These are phyloP conservation scores for Phenganax marumi DNA, from an alignment of 92 coral and sea anemone species.

Conservation along the genomic window DNA sequence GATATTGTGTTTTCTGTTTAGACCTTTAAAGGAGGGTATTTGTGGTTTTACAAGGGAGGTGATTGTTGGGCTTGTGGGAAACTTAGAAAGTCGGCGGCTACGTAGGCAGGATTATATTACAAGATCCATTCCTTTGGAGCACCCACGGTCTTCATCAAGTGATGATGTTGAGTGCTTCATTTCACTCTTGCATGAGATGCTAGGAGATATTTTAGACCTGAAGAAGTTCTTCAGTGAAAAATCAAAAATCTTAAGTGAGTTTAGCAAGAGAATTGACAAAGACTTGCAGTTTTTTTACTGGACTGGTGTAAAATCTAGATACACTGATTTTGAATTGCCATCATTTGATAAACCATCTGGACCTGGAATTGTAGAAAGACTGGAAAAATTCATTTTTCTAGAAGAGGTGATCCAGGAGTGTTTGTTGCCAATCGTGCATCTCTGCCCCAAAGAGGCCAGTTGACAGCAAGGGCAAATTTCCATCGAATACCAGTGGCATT, in stretches of 20 bases:
- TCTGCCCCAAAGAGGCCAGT: not conserved
- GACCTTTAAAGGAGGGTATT: not conserved
- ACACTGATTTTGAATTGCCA: conserved; percentile 61
- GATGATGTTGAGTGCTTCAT: not conserved
- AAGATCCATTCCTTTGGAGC: not conserved
- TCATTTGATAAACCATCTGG: conserved; percentile 61
- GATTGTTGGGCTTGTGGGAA: conserved; percentile 8
- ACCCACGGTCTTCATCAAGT: conserved; percentile 4
- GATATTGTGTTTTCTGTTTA: not conserved
- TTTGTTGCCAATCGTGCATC: not conserved
- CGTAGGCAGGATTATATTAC: not conserved
- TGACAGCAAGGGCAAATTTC: conserved; percentile 23
- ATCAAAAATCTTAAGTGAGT: conserved; percentile 64
- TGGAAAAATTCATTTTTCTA: conserved; percentile 10
- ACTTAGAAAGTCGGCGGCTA: conserved; percentile 7
- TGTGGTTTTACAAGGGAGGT: conserved; percentile 14
- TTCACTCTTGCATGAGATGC: conserved; percentile 59
- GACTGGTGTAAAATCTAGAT: conserved; percentile 61
- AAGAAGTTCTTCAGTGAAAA: not conserved
- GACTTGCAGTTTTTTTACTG: conserved; percentile 57
- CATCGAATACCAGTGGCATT: conserved; percentile 21
- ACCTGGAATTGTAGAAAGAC: conserved; percentile 38
- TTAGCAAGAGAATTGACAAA: conserved; percentile 59
- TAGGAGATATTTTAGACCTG: not conserved
- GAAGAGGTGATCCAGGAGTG: conserved; percentile 41